phyloP scores from a whole-genome alignment of 2,888 invertebrate genomes.

The Parochlus steinenii region DNA sequence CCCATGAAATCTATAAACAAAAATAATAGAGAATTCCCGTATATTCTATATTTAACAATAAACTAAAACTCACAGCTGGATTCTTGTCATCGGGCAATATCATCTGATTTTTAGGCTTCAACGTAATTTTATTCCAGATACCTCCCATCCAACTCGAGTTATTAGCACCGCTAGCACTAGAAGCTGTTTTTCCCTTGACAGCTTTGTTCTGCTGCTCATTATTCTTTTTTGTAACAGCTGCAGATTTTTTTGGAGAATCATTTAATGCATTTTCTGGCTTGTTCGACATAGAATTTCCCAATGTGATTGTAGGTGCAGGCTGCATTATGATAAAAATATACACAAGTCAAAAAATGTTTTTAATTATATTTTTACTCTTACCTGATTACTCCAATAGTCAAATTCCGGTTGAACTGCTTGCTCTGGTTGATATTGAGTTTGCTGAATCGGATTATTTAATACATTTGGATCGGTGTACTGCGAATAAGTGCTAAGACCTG shows the following conservation, averaged over 20 bases:
- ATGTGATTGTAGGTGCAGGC: constrained; percentile 35
- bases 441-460: no score
- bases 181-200: constrained; percentile 30
- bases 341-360: no score
- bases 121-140: constrained; percentile 64
- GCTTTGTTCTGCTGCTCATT: constrained; percentile 20
- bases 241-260: constrained; percentile 15
- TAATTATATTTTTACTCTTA: no score
- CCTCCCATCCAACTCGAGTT: constrained; percentile 68
- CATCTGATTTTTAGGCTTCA: constrained; percentile 86
- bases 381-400: no score
- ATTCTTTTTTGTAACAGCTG: constrained; percentile 14
- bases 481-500: no score
- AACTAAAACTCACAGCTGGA: constrained; percentile 49
- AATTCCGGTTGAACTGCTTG: no score
- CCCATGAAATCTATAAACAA: constrained; percentile 72
- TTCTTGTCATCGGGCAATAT: constrained; percentile 89
- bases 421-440: no score
- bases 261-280: constrained; percentile 21
- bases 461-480: no score
- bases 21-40: constrained; percentile 5
- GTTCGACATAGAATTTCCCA: constrained; percentile 35
- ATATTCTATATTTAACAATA: constrained; percentile 3
- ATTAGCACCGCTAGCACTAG: constrained; percentile 11
- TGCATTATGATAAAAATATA: no score